These are phyloP conservation scores for Aplochiton taeniatus DNA, from an alignment of 2,797 vertebrate genomes.

Conservation along the genomic window DNA sequence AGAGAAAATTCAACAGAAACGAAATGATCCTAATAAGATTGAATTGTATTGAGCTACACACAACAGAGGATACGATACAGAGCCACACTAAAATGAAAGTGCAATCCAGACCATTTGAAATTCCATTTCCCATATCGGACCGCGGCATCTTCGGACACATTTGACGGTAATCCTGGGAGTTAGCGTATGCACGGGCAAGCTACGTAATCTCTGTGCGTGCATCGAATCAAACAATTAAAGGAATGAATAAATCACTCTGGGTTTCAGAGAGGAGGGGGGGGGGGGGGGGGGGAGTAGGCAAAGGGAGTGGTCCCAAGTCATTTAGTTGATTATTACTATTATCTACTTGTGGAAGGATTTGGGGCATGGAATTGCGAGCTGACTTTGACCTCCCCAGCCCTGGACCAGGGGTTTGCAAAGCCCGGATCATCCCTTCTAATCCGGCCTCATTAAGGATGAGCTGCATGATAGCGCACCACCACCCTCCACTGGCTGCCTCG, in stretches of 20 bases:
- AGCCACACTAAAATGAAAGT: too few relatives aligned
- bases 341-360: conserved; percentile 49
- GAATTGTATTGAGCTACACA: too few relatives aligned
- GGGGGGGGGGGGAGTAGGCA: conserved; percentile 2
- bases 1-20: too few relatives aligned
- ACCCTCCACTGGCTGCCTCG: conserved; percentile 30
- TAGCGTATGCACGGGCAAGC: conserved; percentile 30
- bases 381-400: conserved; percentile 56
- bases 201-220: conserved; percentile 43
- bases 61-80: too few relatives aligned
- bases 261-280: conserved; percentile 22
- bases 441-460: conserved; percentile 84
- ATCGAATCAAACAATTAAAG: conserved; percentile 58
- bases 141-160: conserved; percentile 16
- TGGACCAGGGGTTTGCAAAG: conserved; percentile 76
- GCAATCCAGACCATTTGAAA: too few relatives aligned
- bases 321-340: conserved; percentile 46
- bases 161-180: conserved; percentile 16
- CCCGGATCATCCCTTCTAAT: conserved; percentile 89
- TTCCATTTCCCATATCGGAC: conserved; percentile 22
- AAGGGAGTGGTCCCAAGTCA: conserved; percentile 22
- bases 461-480: conserved; percentile 78
- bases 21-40: too few relatives aligned
- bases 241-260: conserved; percentile 55
- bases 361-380: conserved; percentile 45